Evolutionary conservation across 2,797 vertebrate species (phyloP).

Genomic region (Falco rusticolus): DNA sequence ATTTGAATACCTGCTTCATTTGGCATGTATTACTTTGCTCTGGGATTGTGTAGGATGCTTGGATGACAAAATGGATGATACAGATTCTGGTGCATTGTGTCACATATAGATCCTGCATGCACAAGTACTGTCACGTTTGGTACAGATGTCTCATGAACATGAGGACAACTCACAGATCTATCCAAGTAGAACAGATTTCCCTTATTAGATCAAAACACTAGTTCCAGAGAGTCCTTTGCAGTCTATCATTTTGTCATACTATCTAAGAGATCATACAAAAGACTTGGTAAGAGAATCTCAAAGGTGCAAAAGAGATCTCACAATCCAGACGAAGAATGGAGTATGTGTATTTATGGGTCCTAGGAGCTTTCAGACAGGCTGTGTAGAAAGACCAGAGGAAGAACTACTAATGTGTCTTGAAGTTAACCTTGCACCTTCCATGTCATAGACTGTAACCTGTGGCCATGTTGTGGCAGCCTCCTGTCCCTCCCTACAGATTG

Average conservation of each 20-base stretch:
- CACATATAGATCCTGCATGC: background rate
- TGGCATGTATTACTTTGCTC: background rate
- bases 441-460: background rate
- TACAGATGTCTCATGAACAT: background rate
- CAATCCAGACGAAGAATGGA: background rate
- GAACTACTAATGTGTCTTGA: background rate
- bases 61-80: background rate
- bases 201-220: background rate
- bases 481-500: background rate
- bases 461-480: background rate
- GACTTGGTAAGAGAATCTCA: background rate
- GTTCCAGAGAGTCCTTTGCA: background rate
- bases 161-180: background rate
- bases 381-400: background rate
- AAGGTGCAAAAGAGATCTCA: background rate
- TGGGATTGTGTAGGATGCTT: background rate
- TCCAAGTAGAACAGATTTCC: background rate
- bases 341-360: background rate
- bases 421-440: background rate
- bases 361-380: background rate
- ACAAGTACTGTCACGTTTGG: background rate
- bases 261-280: background rate
- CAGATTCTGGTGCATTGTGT: background rate
- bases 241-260: background rate
- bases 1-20: background rate